Percentiles rank a stretch among this genome's conserved stretches.
These are phyloP conservation scores for Drosophila gunungcola DNA, from an alignment of 1,140 invertebrate species.

Conservation along the genomic window DNA sequence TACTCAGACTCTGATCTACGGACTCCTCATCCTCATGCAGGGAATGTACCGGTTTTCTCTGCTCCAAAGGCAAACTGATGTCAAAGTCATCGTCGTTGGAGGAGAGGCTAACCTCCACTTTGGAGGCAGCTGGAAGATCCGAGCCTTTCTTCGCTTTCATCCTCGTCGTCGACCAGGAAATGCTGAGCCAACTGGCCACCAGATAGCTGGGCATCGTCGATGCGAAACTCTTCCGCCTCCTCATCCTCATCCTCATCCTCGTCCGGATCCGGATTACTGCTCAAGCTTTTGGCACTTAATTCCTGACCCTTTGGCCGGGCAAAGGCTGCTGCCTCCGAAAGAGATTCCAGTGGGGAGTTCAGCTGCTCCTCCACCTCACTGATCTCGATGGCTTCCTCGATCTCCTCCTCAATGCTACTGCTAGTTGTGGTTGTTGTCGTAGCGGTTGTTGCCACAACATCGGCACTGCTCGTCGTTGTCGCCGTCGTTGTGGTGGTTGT, in stretches of 20 bases:
- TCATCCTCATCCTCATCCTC: constrained; percentile 44
- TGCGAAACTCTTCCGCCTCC: constrained; percentile 61
- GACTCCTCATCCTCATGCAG: constrained; percentile 49
- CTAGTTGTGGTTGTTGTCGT: constrained; percentile 56
- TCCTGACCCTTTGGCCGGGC: constrained; percentile 24
- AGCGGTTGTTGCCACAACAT: constrained; percentile 36
- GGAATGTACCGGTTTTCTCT: constrained; percentile 54
- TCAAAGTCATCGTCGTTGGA: constrained; percentile 65
- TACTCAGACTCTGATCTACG: constrained; percentile 50
- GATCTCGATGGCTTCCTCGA: constrained; percentile 78
- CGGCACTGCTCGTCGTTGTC: constrained; percentile 43
- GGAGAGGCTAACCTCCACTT: constrained; percentile 22
- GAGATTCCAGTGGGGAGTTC: constrained; percentile 33
- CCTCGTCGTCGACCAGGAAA: constrained; percentile 56
- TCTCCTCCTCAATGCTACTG: constrained; percentile 82
- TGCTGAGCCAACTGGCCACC: constrained; percentile 77
- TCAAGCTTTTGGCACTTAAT: constrained; percentile 64
- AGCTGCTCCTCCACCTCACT: constrained; percentile 70
- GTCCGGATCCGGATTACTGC: constrained; percentile 32
- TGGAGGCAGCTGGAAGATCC: constrained; percentile 15
- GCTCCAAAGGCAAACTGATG: constrained; percentile 61
- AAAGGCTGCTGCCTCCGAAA: constrained; percentile 54
- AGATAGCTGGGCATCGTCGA: constrained; percentile 75
- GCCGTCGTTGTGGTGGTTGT: constrained; percentile 43
- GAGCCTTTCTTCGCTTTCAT: constrained; percentile 43